Evolutionary conservation across 2,113 vertebrate species (phyloP), one percentile per base, ranked within the genome.

Genomic region (Neofelis nebulosa): DNA sequence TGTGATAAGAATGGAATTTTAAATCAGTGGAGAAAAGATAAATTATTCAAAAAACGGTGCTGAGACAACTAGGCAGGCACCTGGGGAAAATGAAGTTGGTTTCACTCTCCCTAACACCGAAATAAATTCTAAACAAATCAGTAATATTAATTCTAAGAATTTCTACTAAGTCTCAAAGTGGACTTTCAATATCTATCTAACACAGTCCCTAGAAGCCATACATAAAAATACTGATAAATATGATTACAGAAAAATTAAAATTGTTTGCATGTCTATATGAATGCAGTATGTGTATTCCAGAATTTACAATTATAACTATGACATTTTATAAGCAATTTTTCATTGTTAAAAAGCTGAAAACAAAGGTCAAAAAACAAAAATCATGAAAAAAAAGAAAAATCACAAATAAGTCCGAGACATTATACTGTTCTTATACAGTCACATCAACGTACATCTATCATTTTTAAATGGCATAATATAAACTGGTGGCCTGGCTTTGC

Each of bases 361-460:
- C 23, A 73, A 92, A 55, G 2, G 33, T 91, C 69, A 97, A 52
- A 94, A 95, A 95, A 66, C 25, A 93, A 81, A 95, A 33, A 85
- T 12, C 15, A 80, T 3, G 21, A 23, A 61, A 61, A 61, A 94
- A 95, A 95, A 74, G 31, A 93, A 81, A 93, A 33, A 80, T 15
- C 15, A 85, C 82, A 94, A 82, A 57, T 78, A 71, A 89, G 71
- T 16, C 52, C n/a, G 0, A 71, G 45, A 66, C 23, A 87, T 23
- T 55, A 33, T 4, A 21, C 8, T 81, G 94, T 33, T 19, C 27
- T 68, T 48, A 76, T 21, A 55, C 31, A 86, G 27, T 69, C 61
- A 63, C 25, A 50, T 16, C 50, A 76, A 38, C 41, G 36, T 69
- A 78, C 0, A 88, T 11, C 41, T 78, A 69, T 33, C 50, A 29